Percentiles rank a stretch among this genome's conserved stretches.
Conservation (phyloP, 2,797 vertebrate genomes). For the Phrynocephalus forsythii region DNA sequence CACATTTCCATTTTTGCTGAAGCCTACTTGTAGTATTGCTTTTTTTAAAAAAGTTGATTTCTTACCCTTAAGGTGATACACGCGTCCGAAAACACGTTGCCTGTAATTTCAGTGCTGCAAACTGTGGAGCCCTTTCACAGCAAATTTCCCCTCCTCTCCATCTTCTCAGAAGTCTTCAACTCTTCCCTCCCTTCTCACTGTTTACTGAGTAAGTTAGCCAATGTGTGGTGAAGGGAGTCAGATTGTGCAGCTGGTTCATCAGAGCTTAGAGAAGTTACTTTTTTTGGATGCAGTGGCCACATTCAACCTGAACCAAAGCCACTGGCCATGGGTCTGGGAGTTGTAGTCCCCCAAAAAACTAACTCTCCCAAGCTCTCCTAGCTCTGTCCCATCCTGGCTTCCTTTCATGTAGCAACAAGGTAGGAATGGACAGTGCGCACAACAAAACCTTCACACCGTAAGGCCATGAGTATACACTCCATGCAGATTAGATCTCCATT, state of each 20-base stretch:
- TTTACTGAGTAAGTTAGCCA: neutral
- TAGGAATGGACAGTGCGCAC: neutral
- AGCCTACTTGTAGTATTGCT: neutral
- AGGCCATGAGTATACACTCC: no score
- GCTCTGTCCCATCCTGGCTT: neutral
- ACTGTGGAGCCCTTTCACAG: neutral
- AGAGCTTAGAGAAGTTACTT: neutral
- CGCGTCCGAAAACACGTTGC: neutral
- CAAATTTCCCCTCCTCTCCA: neutral
- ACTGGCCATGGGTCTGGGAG: neutral
- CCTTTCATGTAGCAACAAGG: neutral
- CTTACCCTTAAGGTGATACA: no score
- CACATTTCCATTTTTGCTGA: neutral
- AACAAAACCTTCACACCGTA: neutral
- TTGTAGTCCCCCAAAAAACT: neutral
- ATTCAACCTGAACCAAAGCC: no score
- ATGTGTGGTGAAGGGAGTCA: neutral
- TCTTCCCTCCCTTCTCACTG: neutral
- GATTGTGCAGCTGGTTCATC: neutral
- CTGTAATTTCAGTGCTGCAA: neutral
- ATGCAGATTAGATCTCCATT: neutral
- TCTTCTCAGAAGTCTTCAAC: neutral
- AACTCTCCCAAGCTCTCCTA: neutral
- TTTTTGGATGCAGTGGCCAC: neutral
- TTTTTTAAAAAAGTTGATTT: slow-evolving; percentile 5